Conservation (phyloP, 2,888 invertebrate genomes). For the Bembecia ichneumoniformis region DNA sequence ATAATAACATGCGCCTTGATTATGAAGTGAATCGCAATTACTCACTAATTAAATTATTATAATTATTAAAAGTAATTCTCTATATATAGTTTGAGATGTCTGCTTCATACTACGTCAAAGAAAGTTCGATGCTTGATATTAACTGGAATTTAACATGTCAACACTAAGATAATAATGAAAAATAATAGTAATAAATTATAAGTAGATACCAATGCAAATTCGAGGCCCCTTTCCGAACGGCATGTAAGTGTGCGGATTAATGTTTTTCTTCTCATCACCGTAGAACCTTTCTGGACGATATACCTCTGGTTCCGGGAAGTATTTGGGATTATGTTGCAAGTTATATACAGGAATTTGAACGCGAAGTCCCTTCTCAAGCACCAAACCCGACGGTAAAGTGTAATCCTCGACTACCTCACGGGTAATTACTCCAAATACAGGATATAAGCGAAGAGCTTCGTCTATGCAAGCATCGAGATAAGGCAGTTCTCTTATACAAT, state of each 20-base stretch:
- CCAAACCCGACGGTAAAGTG: slow-evolving; percentile 32
- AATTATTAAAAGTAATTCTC: no score
- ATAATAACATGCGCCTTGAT: no score
- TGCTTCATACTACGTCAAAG: no score
- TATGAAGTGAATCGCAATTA: no score
- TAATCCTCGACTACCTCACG: slow-evolving; percentile 43
- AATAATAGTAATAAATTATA: slow-evolving; percentile 1
- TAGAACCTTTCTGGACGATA: slow-evolving; percentile 44
- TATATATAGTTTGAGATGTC: no score
- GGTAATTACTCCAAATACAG: slow-evolving; percentile 33
- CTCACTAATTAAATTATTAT: no score
- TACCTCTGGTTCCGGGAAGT: slow-evolving; percentile 39
- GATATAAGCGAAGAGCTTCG: slow-evolving; percentile 40
- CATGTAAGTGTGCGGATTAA: slow-evolving; percentile 39
- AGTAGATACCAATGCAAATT: slow-evolving; percentile 49
- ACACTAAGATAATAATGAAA: background rate
- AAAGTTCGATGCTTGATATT: no score
- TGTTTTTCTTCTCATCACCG: slow-evolving; percentile 25
- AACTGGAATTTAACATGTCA: no score
- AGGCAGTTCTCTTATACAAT: slow-evolving; percentile 30
- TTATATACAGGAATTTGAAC: slow-evolving; percentile 44
- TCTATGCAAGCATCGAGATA: slow-evolving; percentile 34
- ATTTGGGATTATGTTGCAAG: slow-evolving; percentile 34
- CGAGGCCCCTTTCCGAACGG: slow-evolving; percentile 56
- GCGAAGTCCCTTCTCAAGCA: slow-evolving; percentile 33